Conservation (phyloP, 2,797 vertebrate genomes). For the Rhabdophis nuchalis region DNA sequence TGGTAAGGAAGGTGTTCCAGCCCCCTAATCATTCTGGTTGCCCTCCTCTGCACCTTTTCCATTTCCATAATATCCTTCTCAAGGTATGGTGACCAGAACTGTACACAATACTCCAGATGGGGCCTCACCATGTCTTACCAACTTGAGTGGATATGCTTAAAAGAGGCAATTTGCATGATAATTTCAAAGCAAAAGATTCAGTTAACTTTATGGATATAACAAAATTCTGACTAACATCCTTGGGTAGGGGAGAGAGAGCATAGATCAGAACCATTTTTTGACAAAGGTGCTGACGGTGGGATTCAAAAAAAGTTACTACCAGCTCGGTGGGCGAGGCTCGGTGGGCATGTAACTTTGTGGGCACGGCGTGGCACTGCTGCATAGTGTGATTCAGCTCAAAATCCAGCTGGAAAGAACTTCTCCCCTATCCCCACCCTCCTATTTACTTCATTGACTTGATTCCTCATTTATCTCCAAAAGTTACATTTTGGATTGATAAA, state of each 20-base stretch:
- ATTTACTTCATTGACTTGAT: neutral
- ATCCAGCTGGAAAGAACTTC: neutral
- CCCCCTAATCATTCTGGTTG: too few species aligned
- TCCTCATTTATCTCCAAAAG: neutral
- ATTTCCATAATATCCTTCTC: too few species aligned
- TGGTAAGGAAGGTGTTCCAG: too few species aligned
- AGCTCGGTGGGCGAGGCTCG: too few species aligned
- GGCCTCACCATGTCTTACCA: too few species aligned
- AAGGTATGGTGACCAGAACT: too few species aligned
- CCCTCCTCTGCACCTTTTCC: too few species aligned
- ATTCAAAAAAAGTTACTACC: too few species aligned
- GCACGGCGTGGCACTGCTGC: too few species aligned
- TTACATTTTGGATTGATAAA: neutral
- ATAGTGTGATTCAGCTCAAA: neutral
- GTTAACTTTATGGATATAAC: neutral
- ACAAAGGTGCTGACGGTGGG: neutral
- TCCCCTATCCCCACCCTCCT: neutral
- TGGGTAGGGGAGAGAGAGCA: neutral
- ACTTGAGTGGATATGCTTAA: neutral
- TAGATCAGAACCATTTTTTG: neutral
- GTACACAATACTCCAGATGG: too few species aligned
- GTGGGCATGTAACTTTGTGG: too few species aligned
- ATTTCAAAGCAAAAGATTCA: neutral
- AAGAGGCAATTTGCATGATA: neutral
- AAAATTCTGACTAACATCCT: neutral